These are phyloP conservation scores for Penaeus vannamei DNA, from an alignment of 1,140 invertebrate species.

Conservation along the genomic window DNA sequence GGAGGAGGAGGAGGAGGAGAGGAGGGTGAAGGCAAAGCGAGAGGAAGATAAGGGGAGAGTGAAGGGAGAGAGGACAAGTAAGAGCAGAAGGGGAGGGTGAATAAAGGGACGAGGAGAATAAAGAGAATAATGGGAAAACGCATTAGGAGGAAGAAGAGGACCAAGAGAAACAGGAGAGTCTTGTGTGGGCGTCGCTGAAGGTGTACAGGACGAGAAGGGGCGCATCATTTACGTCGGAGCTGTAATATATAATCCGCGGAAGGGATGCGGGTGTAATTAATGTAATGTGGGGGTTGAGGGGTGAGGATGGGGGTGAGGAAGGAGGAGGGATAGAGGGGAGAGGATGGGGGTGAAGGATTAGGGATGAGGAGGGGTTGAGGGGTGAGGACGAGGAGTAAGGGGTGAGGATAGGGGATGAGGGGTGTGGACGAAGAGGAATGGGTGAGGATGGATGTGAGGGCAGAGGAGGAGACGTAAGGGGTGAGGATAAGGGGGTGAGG, in stretches of 20 bases:
- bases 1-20: background rate
- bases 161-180: background rate
- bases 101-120: too few relatives aligned
- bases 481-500: background rate
- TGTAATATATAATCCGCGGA: too few relatives aligned
- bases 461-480: background rate
- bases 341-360: too few relatives aligned
- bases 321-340: background rate
- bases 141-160: too few relatives aligned
- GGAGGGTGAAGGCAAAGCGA: background rate
- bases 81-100: background rate
- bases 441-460: too few relatives aligned
- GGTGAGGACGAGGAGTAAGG: background rate
- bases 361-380: too few relatives aligned
- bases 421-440: conserved; percentile 8
- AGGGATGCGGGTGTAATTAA: too few relatives aligned
- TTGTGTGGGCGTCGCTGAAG: background rate
- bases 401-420: background rate
- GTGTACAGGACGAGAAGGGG: too few relatives aligned
- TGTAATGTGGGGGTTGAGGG: too few relatives aligned
- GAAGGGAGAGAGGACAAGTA: background rate
- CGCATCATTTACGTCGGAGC: too few relatives aligned
- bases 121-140: too few relatives aligned
- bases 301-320: background rate
- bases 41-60: background rate